Conservation (phyloP, 1,140 invertebrate species). For the Pteromalus puparum region DNA sequence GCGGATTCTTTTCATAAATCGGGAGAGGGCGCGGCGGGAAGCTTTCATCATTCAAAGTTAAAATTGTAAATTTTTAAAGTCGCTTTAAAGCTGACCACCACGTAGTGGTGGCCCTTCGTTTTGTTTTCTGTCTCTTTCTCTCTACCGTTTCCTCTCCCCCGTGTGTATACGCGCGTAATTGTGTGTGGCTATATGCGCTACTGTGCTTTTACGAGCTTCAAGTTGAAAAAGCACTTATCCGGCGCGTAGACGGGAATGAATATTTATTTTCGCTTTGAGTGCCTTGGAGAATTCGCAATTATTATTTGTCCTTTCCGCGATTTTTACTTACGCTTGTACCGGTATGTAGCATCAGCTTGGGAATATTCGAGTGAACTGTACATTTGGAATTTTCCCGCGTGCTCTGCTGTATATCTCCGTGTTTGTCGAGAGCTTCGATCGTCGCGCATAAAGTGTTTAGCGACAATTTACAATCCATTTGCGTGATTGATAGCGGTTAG, state of each 20-base stretch:
- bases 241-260: background rate
- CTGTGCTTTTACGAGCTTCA: background rate
- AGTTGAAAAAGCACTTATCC: background rate
- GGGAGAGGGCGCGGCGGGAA: background rate
- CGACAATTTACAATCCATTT: background rate
- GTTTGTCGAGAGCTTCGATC: too few species aligned
- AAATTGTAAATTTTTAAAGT: conserved; percentile 25
- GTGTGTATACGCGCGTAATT: background rate
- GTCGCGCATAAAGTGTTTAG: too few species aligned
- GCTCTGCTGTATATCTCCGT: too few species aligned
- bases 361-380: too few species aligned
- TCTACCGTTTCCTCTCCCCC: background rate
- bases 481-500: background rate
- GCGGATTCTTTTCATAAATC: conserved; percentile 22
- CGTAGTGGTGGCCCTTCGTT: background rate
- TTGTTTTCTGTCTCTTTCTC: background rate
- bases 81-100: conserved; percentile 11
- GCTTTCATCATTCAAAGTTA: conserved; percentile 32
- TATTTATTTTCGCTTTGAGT: conserved; percentile 1
- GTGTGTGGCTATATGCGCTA: background rate
- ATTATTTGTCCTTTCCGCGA: background rate
- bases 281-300: background rate
- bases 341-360: too few species aligned
- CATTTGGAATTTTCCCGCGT: too few species aligned
- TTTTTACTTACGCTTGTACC: background rate